Evolutionary conservation across 2,113 vertebrate species (phyloP), one percentile per base, ranked within the genome.

Genomic region (Laterallus jamaicensis): DNA sequence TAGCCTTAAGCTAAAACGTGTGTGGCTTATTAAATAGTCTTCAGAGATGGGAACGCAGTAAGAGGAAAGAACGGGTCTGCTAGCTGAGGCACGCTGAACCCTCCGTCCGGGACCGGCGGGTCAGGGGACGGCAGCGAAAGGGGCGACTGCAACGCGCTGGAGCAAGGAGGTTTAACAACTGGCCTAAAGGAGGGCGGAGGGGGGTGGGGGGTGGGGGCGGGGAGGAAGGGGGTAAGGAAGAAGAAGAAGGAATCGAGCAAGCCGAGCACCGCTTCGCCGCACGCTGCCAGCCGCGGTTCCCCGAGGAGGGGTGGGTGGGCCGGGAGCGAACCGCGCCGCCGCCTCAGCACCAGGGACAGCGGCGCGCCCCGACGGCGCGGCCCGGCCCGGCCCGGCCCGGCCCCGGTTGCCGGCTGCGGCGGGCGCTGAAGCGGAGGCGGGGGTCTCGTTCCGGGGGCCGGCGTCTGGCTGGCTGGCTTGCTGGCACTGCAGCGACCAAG

Each of bases 311-410:
- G 7, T 0, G 32, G 5, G 16, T 0, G 32, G 5, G 19, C 8
- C 19, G 24, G 58, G 6, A 9, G 20, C 10, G 21, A 19, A 17
- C 22, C 19, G 40, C 17, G 17, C 37, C 31, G 5, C 47, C 10
- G 22, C 37, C 17, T 91, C 95, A 96, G 95, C 91, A 96, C 95
- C 95, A 80, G 10, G 93, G 95, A 96, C 90, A 96, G 95, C 86
- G 47, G 40, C 67, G 4, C 35, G 4, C 5, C 44, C 70, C 59
- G 68, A 67, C 54, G 54, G 62, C 18, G n/a, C 70, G 37, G 54
- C 37, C n/a, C n/a, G n/a, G n/a, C n/a, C n/a, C n/a, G n/a, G n/a
- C n/a, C n/a, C n/a, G n/a, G n/a, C n/a, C n/a, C n/a, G n/a, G n/a
- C n/a, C n/a, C n/a, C n/a, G n/a, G n/a, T n/a, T n/a, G n/a, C n/a